Base-by-base conservation (phyloP, 2,888 invertebrate genomes). In the Sminthurides aquaticus region DNA sequence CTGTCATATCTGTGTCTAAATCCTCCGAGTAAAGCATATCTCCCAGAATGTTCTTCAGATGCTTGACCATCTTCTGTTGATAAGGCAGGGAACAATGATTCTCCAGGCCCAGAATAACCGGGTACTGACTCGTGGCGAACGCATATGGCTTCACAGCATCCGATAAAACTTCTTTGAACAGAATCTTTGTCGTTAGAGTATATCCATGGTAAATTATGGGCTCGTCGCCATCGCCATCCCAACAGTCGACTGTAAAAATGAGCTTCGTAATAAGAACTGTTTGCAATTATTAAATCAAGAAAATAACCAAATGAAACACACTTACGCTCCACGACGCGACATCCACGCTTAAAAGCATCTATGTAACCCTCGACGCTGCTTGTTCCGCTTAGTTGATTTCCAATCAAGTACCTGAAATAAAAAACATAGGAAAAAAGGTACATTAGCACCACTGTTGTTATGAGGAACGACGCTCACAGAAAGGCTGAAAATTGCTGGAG, bases 301-400 rank as follows among this genome's bases (percentile, higher is more conserved):
- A 43, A 43, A 11, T 43, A 43, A 43, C 43, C 43, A 43, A 43
- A 18, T 8, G 43, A n/a, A n/a, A n/a, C n/a, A n/a, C 8, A 58
- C 82, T 80, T 76, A 85, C 85, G 76, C 77, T 85, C 85, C 2
- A 85, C 79, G 74, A 84, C 82, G 49, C 84, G 78, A 72, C 84
- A 84, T 43, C 85, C 84, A 67, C 78, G 77, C 68, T 80, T 79
- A 62, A 85, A 76, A 25, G 84, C 84, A 49, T 78, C 77, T 58
- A 84, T 82, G 75, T 85, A 85, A 28, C 82, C 83, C 75, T 85
- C 85, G n/a, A 84, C 81, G 63, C 82, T 82, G 74, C 84, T 84
- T 60, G 81, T 81, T 18, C 85, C 84, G 68, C 79, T 79, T 64
- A 85, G 76, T 76, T 85, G 85, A 69, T 83, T 81, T 49, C 82